Base-by-base conservation (phyloP, 2,888 invertebrate species). In the Brassicogethes aeneus region DNA sequence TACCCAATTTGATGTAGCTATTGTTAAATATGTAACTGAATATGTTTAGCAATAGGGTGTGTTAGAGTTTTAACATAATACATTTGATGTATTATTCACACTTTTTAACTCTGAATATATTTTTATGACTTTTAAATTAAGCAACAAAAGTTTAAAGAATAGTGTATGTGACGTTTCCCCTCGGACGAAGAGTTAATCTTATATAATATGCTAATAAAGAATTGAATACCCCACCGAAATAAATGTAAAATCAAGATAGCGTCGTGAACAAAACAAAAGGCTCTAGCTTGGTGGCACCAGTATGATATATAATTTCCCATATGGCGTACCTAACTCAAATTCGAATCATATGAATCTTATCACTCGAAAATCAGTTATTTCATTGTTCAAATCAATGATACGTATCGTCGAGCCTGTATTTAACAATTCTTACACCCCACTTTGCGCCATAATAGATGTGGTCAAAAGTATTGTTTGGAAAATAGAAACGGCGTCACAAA, bases 381-480 rank as follows among this genome's bases (percentile, higher is more conserved):
- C 52, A 55, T 57, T 58, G 58, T 57, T 46, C 48, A 48, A 53
- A 46, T 54, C 56, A 55, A 61, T 60, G 61, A 57, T 59, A 55
- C 58, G 58, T 56, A 56, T 61, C 62, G 57, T 43, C 55, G 46
- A 54, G 57, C 61, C 61, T 56, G 58, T 57, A 53, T 60, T 62
- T 62, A 55, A 52, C 40, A 37, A 37, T 37, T 30, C 43, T 46
- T 54, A 55, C 56, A 55, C 57, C 59, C 57, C 54, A 48, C 51
- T 41, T 39, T 40, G 30, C 43, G 34, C 48, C 51, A 54, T 59
- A 58, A 58, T 52, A 53, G 50, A 50, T 59, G 61, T 45, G 62
- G 62, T 60, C 58, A 57, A 54, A 56, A 52, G 55, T 57, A 60
- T 60, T 57, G 58, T 58, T 50, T 49, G 51, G 46, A 53, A 55